Conservation (phyloP, 2,797 vertebrate species). For the Melanotaenia nigrans region DNA sequence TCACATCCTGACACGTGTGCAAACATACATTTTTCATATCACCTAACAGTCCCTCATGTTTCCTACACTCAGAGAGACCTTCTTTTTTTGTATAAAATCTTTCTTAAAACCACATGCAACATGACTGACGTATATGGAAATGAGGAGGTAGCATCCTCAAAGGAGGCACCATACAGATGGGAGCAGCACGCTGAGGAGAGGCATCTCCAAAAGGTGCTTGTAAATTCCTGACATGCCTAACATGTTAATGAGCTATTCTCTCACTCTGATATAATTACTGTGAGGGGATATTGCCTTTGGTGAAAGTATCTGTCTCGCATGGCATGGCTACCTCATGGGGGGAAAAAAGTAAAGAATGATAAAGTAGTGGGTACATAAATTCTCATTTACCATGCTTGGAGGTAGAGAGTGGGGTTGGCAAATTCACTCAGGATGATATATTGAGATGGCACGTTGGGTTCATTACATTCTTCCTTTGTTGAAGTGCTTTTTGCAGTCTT, state of each 20-base stretch:
- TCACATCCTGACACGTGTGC: background rate
- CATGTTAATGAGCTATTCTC: slow-evolving; percentile 84
- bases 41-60: slow-evolving; percentile 53
- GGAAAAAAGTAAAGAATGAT: slow-evolving; percentile 75
- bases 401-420: slow-evolving; percentile 75
- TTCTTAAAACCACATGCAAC: slow-evolving; percentile 50
- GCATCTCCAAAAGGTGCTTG: slow-evolving; percentile 71
- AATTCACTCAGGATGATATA: slow-evolving; percentile 81
- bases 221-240: slow-evolving; percentile 81
- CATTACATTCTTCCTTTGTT: slow-evolving; percentile 78
- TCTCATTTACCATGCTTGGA: slow-evolving; percentile 78
- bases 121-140: slow-evolving; percentile 81
- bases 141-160: slow-evolving; percentile 74
- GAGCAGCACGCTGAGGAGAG: slow-evolving; percentile 65
- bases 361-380: slow-evolving; percentile 79
- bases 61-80: slow-evolving; percentile 43
- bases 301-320: slow-evolving; percentile 71
- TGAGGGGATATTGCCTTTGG: slow-evolving; percentile 80
- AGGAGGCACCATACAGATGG: slow-evolving; percentile 75
- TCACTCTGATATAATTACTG: slow-evolving; percentile 83
- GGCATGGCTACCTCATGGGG: slow-evolving; percentile 71
- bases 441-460: slow-evolving; percentile 67
- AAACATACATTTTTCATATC: slow-evolving; percentile 61
- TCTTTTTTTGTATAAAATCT: slow-evolving; percentile 34
- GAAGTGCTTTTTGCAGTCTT: slow-evolving; percentile 58